Conservation (phyloP, 2,888 invertebrate species). For the Tortrix viridana region DNA sequence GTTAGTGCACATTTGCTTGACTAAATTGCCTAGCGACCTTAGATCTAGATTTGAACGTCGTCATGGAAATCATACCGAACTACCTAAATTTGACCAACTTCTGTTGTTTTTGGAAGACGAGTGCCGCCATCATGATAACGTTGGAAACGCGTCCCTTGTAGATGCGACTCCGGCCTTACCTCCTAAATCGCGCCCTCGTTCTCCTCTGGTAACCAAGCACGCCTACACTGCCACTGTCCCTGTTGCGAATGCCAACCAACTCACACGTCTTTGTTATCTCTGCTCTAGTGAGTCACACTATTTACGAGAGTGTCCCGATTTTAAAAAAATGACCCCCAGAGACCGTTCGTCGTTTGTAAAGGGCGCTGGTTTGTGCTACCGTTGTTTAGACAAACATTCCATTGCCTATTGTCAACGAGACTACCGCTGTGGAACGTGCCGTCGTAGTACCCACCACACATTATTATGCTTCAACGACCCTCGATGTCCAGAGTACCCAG, state of each 20-base stretch:
- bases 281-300: neutral
- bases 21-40: constrained; percentile 3
- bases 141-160: neutral
- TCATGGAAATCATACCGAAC: neutral
- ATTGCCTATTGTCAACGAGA: neutral
- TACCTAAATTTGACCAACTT: neutral
- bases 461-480: neutral
- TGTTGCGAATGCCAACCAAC: neutral
- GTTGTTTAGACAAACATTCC: constrained; percentile 1
- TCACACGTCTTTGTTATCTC: neutral
- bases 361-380: neutral
- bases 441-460: neutral
- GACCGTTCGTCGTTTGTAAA: neutral
- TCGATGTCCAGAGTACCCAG: neutral
- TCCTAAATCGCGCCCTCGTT: neutral
- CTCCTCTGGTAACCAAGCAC: neutral
- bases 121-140: constrained; percentile 3
- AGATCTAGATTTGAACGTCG: constrained; percentile 12
- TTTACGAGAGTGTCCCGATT: neutral
- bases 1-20: constrained; percentile 7
- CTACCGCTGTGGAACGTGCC: neutral
- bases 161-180: neutral
- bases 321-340: neutral
- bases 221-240: neutral
- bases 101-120: neutral